Evolutionary conservation across 2,888 invertebrate species (phyloP).

Genomic region (Pachydiplax longipennis): DNA sequence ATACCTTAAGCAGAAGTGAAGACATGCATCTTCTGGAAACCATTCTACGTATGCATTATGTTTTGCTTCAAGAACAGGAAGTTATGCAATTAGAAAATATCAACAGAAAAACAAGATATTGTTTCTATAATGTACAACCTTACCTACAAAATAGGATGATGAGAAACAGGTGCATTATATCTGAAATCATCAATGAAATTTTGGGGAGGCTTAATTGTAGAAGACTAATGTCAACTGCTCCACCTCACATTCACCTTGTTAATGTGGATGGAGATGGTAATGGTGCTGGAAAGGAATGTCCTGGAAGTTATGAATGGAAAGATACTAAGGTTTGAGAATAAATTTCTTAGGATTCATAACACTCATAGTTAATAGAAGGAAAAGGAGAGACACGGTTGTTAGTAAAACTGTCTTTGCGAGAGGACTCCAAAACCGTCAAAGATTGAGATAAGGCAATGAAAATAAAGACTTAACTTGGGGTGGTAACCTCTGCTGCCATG

Average conservation of each 20-base stretch:
- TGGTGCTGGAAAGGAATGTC: neutral
- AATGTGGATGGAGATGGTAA: neutral
- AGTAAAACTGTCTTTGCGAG: too few relatives aligned
- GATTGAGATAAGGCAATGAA: too few relatives aligned
- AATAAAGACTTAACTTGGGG: too few relatives aligned
- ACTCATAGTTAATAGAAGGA: too few relatives aligned
- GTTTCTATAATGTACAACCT: neutral
- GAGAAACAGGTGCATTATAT: neutral
- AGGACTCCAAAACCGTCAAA: too few relatives aligned
- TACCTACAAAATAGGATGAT: neutral
- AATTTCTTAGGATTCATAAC: too few relatives aligned
- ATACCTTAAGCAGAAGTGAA: neutral
- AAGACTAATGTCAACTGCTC: neutral
- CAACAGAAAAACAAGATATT: neutral
- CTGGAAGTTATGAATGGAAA: too few relatives aligned
- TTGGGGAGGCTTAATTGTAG: neutral
- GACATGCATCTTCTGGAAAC: neutral
- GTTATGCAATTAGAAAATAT: neutral
- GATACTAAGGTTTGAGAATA: too few relatives aligned
- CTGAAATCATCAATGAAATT: neutral
- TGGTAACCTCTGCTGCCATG: too few relatives aligned
- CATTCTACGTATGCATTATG: neutral
- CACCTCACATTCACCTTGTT: neutral
- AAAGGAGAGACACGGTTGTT: too few relatives aligned
- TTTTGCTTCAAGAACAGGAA: neutral